phyloP scores from a whole-genome alignment of 2,113 vertebrate genomes.

The Bubalus kerabau region DNA sequence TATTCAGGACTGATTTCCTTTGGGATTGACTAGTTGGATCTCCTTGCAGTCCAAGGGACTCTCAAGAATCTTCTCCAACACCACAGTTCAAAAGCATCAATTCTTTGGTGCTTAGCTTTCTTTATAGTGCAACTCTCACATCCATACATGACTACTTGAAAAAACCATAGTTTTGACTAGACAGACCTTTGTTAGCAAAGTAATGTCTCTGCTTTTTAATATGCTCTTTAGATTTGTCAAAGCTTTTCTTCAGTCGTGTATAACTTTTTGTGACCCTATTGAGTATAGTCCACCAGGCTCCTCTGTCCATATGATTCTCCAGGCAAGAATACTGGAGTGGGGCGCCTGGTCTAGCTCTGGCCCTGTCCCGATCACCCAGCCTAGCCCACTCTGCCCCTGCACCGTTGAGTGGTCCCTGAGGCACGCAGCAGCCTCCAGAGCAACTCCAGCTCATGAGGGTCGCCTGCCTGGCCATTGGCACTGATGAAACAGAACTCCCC shows the following conservation, averaged over 20 bases:
- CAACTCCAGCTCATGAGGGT: slow-evolving; percentile 63
- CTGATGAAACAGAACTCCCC: slow-evolving; percentile 54
- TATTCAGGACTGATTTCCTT: not conserved
- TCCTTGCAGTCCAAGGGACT: not conserved
- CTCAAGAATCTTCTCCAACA: not conserved
- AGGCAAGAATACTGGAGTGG: not conserved
- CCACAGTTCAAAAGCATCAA: not conserved
- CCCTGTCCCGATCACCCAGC: slow-evolving; percentile 4
- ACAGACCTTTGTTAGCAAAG: not conserved
- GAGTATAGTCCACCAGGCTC: not conserved
- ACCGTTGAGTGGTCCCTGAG: slow-evolving; percentile 18
- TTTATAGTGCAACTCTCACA: not conserved
- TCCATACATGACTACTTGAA: not conserved
- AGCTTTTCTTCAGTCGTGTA: not conserved
- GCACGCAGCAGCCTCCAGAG: slow-evolving; percentile 65
- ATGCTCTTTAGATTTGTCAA: not conserved
- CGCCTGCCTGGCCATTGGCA: slow-evolving; percentile 60
- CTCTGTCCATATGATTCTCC: not conserved
- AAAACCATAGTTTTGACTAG: not conserved
- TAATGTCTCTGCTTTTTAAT: not conserved
- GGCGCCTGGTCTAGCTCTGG: not conserved
- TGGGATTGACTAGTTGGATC: not conserved
- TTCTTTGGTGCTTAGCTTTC: not conserved
- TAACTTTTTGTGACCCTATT: not conserved
- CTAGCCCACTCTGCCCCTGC: not conserved